Evolutionary conservation across 1,140 invertebrate species (phyloP).

Genomic region (Drosophila lini): DNA sequence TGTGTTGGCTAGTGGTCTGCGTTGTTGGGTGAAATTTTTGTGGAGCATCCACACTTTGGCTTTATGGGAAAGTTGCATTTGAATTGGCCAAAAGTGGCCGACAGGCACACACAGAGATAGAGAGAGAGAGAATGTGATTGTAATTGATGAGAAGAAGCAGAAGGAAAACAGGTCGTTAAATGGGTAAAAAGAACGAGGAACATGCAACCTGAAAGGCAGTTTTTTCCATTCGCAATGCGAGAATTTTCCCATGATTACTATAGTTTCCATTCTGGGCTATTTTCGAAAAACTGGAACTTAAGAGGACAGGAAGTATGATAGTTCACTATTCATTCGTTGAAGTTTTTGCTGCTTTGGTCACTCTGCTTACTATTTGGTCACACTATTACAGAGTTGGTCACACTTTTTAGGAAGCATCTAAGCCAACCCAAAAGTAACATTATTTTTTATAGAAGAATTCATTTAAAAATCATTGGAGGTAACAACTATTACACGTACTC

Average conservation of each 20-base stretch:
- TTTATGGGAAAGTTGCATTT: constrained; percentile 53
- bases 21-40: constrained; percentile 47
- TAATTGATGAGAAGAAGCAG: constrained; percentile 31
- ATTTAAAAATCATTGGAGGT: not conserved
- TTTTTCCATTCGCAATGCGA: constrained; percentile 11
- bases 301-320: not conserved
- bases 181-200: constrained; percentile 18
- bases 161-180: constrained; percentile 44
- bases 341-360: not conserved
- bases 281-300: not conserved
- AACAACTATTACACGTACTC: not conserved
- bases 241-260: constrained; percentile 24
- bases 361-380: not conserved
- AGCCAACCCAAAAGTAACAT: not conserved
- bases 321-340: not conserved
- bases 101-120: not conserved
- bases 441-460: not conserved
- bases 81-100: constrained; percentile 44
- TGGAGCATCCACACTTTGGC: constrained; percentile 37
- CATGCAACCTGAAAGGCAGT: constrained; percentile 11
- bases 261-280: constrained; percentile 1
- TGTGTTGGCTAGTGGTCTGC: not conserved
- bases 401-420: not conserved
- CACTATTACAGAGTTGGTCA: not conserved
- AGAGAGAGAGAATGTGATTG: constrained; percentile 37